Base-by-base conservation (phyloP, 2,113 vertebrate species). In the Isichthys henryi region DNA sequence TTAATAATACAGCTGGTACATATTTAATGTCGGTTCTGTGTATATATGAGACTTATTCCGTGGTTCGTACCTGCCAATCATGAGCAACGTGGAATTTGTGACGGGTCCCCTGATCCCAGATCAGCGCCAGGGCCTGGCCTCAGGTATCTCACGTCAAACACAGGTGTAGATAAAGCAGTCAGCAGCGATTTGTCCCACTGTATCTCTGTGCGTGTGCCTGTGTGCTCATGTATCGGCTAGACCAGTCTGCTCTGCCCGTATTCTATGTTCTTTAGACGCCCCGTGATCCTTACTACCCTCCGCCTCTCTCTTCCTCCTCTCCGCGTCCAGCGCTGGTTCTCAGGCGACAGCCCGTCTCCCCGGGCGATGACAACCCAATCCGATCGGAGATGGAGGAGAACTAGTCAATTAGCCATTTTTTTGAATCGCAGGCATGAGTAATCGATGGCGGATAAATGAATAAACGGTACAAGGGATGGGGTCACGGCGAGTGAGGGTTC, bases 261-360 rank as follows among this genome's bases (percentile, higher is more conserved):
- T 52, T 17, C 11, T 56, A 2, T 0, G 1, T 21, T 56, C 17
- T 21, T 56, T 19, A 56, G 17, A 21, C 17, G 50, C 15, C 58
- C 21, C 13, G 3, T 77, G 70, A 77, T 39, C 70, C 35, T 6
- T 2, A 9, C 13, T 3, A 43, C 7, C 39, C 19, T 15, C n/a
- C 9, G 4, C 19, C 5, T 19, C 19, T 7, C 53, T 21, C 19
- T 43, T 87, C 66, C 86, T 90, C 80, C 90, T 90, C 82, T 90
- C 89, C 90, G 90, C 83, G 88, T 88, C 52, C 85, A 0, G 62
- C 49, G 84, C 84, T 66, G 49, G 89, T 87, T 90, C 90, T 43
- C 74, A 43, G 35, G 35, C 13, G 77, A 77, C 35, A 46, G 56
- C 46, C 80, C 45, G 11, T 46, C 48, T 0, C 45, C 66, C 27